A percentile compares a stretch with the other conserved stretches of the same genome.
Evolutionary conservation across 2,888 invertebrate species (phyloP).

Genomic region (Mayetiola destructor): DNA sequence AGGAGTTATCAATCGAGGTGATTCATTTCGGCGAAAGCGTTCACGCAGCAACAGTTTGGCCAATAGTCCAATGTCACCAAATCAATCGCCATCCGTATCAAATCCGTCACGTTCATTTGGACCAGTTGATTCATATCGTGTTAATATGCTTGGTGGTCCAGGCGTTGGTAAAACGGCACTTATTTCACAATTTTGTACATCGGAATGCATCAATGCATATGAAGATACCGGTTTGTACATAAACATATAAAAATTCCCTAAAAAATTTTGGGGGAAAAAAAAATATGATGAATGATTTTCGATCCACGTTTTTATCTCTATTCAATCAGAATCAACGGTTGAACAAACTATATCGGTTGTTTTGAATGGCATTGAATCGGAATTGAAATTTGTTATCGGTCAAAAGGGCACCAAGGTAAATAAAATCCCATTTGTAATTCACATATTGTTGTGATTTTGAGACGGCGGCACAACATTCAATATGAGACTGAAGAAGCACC

Average conservation of each 20-base stretch:
- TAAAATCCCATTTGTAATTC: constrained; percentile 19
- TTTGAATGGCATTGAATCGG: constrained; percentile 86
- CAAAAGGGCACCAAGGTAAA: constrained; percentile 31
- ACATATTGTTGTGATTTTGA: too few relatives aligned
- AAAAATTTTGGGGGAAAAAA: not conserved
- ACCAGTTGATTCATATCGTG: constrained; percentile 46
- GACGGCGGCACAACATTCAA: too few relatives aligned
- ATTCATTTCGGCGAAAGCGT: constrained; percentile 75
- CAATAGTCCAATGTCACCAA: constrained; percentile 36
- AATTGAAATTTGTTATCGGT: constrained; percentile 63
- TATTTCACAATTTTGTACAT: constrained; percentile 80
- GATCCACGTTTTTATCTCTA: constrained; percentile 19
- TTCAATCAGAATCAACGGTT: constrained; percentile 48
- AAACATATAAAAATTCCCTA: not conserved
- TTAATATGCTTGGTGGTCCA: constrained; percentile 63
- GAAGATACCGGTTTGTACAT: constrained; percentile 60
- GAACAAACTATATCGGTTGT: constrained; percentile 84
- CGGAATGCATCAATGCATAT: constrained; percentile 87
- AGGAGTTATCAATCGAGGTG: constrained; percentile 89
- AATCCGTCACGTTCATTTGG: constrained; percentile 26
- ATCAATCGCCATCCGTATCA: constrained; percentile 20
- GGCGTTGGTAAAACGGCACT: constrained; percentile 77
- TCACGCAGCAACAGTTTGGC: constrained; percentile 72
- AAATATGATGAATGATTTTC: not conserved
- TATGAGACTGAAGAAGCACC: too few relatives aligned